These are phyloP conservation scores for Hypomesus transpacificus DNA, from an alignment of 2,113 vertebrate genomes.

Conservation along the genomic window DNA sequence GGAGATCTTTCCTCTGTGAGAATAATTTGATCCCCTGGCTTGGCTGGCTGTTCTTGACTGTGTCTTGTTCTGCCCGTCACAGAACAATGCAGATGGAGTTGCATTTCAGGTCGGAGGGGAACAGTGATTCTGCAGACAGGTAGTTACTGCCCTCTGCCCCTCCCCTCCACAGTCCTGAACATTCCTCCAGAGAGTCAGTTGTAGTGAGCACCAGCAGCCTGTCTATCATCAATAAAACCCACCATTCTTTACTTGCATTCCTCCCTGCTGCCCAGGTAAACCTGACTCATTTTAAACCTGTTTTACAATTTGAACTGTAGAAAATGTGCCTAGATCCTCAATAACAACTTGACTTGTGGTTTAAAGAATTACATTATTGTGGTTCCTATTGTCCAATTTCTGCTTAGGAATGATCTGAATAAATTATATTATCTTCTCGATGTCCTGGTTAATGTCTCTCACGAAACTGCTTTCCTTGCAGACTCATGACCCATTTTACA, in stretches of 20 bases:
- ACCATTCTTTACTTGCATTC: conserved; percentile 45
- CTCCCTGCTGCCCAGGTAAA: conserved; percentile 41
- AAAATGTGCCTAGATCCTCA: conserved; percentile 1
- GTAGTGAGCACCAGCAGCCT: conserved; percentile 69
- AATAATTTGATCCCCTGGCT: conserved; percentile 69
- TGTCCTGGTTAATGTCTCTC: too few species aligned
- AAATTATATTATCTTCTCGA: too few species aligned
- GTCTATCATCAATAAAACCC: conserved; percentile 35
- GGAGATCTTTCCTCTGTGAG: conserved; percentile 67
- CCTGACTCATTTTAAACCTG: conserved; percentile 38
- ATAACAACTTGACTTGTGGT: not conserved
- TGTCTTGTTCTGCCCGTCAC: conserved; percentile 70
- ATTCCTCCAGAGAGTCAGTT: conserved; percentile 66
- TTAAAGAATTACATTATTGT: not conserved
- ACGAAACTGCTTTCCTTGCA: too few species aligned
- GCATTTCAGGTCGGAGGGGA: conserved; percentile 83
- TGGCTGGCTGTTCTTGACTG: conserved; percentile 68
- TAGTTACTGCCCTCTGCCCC: conserved; percentile 55
- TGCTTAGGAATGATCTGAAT: too few species aligned
- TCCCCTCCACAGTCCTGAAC: conserved; percentile 59
- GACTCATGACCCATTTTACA: not conserved
- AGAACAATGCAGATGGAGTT: conserved; percentile 84
- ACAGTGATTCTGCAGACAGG: conserved; percentile 76
- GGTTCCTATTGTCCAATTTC: too few species aligned
- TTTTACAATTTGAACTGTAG: conserved; percentile 18